Percentiles rank a stretch among this genome's conserved stretches.
phyloP scores from a whole-genome alignment of 2,797 vertebrate species.

The Coregonus ussuriensis region DNA sequence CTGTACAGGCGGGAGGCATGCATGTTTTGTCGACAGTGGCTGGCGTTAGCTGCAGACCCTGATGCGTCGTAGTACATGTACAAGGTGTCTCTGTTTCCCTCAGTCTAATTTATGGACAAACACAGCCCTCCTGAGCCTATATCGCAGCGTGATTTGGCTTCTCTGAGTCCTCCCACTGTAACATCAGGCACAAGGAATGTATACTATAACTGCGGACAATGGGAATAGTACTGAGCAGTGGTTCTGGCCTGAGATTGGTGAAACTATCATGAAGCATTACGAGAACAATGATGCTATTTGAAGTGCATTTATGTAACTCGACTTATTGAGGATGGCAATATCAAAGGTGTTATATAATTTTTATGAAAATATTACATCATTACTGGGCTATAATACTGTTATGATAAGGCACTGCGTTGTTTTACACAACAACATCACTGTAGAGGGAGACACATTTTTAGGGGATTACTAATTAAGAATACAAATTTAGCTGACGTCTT shows the following conservation, averaged over 20 bases:
- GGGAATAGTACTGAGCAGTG: not conserved
- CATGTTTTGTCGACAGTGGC: conserved; percentile 51
- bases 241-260: not conserved
- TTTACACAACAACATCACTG: conserved; percentile 1
- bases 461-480: not conserved
- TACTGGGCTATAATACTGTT: not conserved
- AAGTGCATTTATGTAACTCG: not conserved
- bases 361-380: not conserved
- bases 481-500: conserved; percentile 36
- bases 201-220: not conserved
- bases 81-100: conserved; percentile 28
- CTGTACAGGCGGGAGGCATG: conserved; percentile 43
- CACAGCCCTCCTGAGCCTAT: conserved; percentile 30
- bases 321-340: not conserved
- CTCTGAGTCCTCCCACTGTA: conserved; percentile 22
- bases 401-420: not conserved
- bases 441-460: not conserved
- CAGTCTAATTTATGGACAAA: conserved; percentile 47
- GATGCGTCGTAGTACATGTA: conserved; percentile 21
- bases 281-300: not conserved
- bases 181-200: conserved; percentile 10
- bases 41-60: conserved; percentile 28
- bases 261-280: not conserved
- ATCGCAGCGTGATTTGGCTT: conserved; percentile 29
- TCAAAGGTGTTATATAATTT: not conserved